Evolutionary conservation across 1,140 invertebrate genomes (phyloP), one percentile per base, ranked within the genome.

Genomic region (Conus ventricosus): DNA sequence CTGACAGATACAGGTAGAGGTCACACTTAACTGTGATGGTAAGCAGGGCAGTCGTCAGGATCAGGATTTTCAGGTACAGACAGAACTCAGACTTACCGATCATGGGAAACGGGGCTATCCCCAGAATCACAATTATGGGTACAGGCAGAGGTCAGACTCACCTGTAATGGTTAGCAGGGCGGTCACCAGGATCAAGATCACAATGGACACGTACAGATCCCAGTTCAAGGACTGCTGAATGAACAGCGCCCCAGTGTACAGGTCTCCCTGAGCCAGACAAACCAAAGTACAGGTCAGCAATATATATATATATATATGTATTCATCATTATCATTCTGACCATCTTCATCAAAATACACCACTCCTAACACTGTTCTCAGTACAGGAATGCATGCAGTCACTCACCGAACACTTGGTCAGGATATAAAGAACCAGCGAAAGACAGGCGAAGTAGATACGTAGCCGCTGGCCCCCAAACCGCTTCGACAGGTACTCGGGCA

Each of bases 401-500:
- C 76, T 78, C 76, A 78, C 76, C 25, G 76, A 78, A 87, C 96
- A 96, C 93, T 96, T 96, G 5, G 96, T 97, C 90, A 96, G 96
- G 23, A 96, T 95, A 89, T 96, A 97, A 5, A 96, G 92, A 20
- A 96, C 91, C 5, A 96, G 94, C 7, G 96, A 96, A 5, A 96
- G 93, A 75, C 96, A 92, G 20, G 96, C 96, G 67, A 96, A 94
- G 90, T 96, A 96, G 13, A 96, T 94, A 27, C 96, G 93, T 71
- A 96, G 96, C 88, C 96, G 92, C 88, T 95, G 93, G 27, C 96
- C 96, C 11, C 96, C 96, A 91, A 96, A 96, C 78, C 96, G 92
- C 89, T 96, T 96, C 25, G 95, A 94, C 63, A 96, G 92, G 91
- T 96, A 96, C 91, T 96, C 96, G 7, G 96, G 96, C 95, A 96